These are phyloP conservation scores for Strongylocentrotus purpuratus DNA, from an alignment of 35 echinoderm and acorn worm genomes.

Conservation along the genomic window DNA sequence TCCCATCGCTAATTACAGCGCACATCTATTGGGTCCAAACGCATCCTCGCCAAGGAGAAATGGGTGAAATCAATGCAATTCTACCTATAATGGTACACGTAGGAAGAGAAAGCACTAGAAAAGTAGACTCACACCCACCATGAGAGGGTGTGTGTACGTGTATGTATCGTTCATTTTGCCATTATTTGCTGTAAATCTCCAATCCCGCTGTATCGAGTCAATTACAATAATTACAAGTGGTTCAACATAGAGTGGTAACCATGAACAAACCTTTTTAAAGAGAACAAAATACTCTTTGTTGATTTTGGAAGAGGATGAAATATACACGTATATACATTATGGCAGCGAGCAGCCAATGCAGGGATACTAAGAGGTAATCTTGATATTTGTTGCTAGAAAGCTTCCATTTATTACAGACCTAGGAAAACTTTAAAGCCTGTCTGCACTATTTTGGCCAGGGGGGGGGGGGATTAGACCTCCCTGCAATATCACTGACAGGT, in stretches of 20 bases:
- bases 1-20: neutral
- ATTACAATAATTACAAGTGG: neutral
- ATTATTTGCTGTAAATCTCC: neutral
- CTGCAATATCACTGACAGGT: no score
- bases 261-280: neutral
- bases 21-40: neutral
- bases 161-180: neutral
- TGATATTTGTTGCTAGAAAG: no score
- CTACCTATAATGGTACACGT: neutral
- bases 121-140: no score
- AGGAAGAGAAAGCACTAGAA: neutral
- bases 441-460: no score
- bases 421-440: no score
- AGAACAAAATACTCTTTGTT: neutral
- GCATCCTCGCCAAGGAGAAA: neutral
- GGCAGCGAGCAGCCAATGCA: no score
- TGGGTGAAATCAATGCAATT: neutral
- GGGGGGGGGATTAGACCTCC: no score
- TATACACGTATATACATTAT: no score
- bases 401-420: no score
- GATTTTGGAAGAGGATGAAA: neutral
- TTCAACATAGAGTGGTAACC: neutral
- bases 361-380: no score
- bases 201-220: neutral
- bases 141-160: neutral